Conservation (phyloP, 1,140 invertebrate genomes). For the Parasteatoda tepidariorum region DNA sequence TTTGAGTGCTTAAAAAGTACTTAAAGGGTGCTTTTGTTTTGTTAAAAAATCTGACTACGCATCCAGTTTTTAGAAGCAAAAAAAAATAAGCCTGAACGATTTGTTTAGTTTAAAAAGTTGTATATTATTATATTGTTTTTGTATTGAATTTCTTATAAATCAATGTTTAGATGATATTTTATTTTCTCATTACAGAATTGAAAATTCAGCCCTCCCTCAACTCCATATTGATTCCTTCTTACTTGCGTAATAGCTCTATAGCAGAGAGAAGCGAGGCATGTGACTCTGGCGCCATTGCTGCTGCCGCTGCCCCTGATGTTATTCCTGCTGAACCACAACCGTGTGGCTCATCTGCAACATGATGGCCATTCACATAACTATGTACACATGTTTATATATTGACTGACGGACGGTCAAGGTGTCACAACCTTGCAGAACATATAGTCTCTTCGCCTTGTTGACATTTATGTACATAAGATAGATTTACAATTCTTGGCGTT, state of each 20-base stretch:
- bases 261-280: neutral
- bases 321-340: slow-evolving; percentile 3
- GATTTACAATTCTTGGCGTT: neutral
- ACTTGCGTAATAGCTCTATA: slow-evolving; percentile 65
- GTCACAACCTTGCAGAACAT: neutral
- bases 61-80: too few species aligned
- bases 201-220: slow-evolving; percentile 82
- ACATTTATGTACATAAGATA: neutral
- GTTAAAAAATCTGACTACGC: too few species aligned
- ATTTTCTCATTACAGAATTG: slow-evolving; percentile 80
- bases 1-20: too few species aligned
- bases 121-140: too few species aligned
- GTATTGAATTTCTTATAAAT: too few species aligned
- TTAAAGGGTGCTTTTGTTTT: too few species aligned
- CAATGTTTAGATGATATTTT: too few species aligned
- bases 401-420: neutral
- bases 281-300: slow-evolving; percentile 24
- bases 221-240: slow-evolving; percentile 79
- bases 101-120: too few species aligned
- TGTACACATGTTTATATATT: neutral
- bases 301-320: neutral
- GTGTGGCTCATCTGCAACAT: slow-evolving; percentile 13
- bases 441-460: neutral
- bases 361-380: neutral
- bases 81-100: too few species aligned